Percentiles rank a stretch among this genome's conserved stretches.
Conservation (phyloP, 2,888 invertebrate genomes). For the Cryptophagus acutangulus region DNA sequence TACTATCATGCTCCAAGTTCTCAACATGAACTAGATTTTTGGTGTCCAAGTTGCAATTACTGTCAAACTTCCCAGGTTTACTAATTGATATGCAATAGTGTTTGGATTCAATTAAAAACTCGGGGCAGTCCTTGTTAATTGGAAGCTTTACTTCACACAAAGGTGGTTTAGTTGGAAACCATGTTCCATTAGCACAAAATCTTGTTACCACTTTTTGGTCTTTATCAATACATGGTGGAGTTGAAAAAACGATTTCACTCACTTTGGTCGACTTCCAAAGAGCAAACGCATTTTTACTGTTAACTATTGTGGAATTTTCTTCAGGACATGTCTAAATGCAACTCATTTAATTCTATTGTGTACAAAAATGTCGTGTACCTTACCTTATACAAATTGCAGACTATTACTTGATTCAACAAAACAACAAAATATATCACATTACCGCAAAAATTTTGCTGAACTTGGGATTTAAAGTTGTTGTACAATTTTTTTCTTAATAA, state of each 20-base stretch:
- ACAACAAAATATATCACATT: too few relatives aligned
- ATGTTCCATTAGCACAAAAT: slow-evolving; percentile 34
- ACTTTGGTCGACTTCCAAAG: slow-evolving; percentile 15
- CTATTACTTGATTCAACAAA: too few relatives aligned
- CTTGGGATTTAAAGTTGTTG: too few relatives aligned
- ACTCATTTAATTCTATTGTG: too few relatives aligned
- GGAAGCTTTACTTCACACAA: slow-evolving; percentile 24
- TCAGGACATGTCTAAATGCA: slow-evolving; percentile 14
- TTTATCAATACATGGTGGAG: slow-evolving; percentile 39
- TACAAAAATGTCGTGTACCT: too few relatives aligned
- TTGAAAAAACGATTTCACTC: slow-evolving; percentile 30
- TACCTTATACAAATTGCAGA: too few relatives aligned
- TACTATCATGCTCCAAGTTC: too few relatives aligned
- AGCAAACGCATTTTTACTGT: too few relatives aligned
- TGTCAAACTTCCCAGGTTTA: slow-evolving; percentile 29
- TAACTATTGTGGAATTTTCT: slow-evolving; percentile 13
- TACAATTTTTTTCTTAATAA: too few relatives aligned
- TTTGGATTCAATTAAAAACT: slow-evolving; percentile 22
- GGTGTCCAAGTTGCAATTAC: slow-evolving; percentile 24
- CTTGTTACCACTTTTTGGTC: slow-evolving; percentile 30
- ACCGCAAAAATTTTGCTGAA: too few relatives aligned
- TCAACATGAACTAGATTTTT: slow-evolving; percentile 15
- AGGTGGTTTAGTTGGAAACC: slow-evolving; percentile 33
- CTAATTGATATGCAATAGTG: slow-evolving; percentile 44
- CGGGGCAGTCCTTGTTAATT: slow-evolving; percentile 26